phyloP scores from a whole-genome alignment of 2,113 vertebrate genomes.

The Tringa solitaria region DNA sequence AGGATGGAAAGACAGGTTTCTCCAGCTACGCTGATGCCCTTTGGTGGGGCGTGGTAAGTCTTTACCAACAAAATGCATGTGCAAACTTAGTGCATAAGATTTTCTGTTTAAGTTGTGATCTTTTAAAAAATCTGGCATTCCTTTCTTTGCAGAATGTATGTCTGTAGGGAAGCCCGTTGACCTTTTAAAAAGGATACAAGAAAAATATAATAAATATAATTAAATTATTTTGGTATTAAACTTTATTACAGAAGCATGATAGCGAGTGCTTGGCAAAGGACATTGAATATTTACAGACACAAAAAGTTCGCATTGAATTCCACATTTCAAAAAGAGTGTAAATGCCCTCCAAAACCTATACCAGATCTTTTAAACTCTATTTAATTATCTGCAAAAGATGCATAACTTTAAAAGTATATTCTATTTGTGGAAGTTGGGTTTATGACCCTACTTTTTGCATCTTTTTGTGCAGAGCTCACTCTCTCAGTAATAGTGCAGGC shows the following conservation, averaged over 20 bases:
- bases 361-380: neutral
- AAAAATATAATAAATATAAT: neutral
- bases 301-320: neutral
- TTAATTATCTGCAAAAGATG: neutral
- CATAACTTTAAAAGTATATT: neutral
- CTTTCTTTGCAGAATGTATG: neutral
- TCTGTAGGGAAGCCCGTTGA: neutral
- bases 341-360: neutral
- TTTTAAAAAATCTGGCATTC: neutral
- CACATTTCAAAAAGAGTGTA: neutral
- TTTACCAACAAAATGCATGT: neutral
- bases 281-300: neutral
- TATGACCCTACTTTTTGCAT: neutral
- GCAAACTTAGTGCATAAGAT: neutral
- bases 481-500: neutral
- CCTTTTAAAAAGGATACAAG: neutral
- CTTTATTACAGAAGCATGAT: neutral
- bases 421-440: neutral
- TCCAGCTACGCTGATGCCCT: conserved; percentile 89
- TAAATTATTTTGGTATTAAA: neutral
- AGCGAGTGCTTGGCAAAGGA: neutral
- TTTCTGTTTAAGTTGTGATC: neutral
- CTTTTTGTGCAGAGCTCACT: neutral
- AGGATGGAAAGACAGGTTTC: conserved; percentile 86
- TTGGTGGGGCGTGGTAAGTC: conserved; percentile 93